Evolutionary conservation across 2,797 vertebrate species (phyloP), one percentile per base, ranked within the genome.

Genomic region (Notoglanidium macrostoma): DNA sequence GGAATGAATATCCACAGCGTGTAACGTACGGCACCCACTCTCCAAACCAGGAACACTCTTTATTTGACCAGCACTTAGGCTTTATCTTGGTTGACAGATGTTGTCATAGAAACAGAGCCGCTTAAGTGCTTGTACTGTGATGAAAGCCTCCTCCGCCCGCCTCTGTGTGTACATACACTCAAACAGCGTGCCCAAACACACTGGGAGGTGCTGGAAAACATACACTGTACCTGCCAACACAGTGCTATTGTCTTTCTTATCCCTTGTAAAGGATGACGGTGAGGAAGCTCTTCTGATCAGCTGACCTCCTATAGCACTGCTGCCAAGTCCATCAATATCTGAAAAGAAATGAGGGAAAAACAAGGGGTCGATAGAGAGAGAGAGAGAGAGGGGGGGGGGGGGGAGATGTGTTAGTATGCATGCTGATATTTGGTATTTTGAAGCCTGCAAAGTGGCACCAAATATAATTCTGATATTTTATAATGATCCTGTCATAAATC

Each of bases 311-410:
- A 99, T 97, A 0, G 96, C 96, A 85, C 97, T 98, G 95, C 98
- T 99, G 90, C 97, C 98, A 92, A 99, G 94, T 32, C 98, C 98
- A 2, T 99, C 98, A 0, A 99, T 98, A 84, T 99, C 98, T 99
- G 93, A 23, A 89, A 23, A 68, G 4, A 70, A 72, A 61, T 21
- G 29, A 49, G 26, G 72, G 14, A 81, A n/a, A 86, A 51, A 54
- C 6, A 10, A 59, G 0, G 44, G 88, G 86, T 44, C 61, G 26
- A 85, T 26, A 29, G 88, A 86, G 65, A 76, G 51, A n/a, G 23
- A 40, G 10, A 77, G 57, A 65, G 2, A 65, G 54, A 55, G 23
- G 7, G 40, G 35, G 35, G 35, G 2, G 35, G 35, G 32, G 0
- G 57, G 2, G 44, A 49, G 40, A 49, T 49, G 46, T 1, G 40